These are phyloP conservation scores for Acropora tenuis DNA, from an alignment of 64 coral and sea anemone species.

Conservation along the genomic window DNA sequence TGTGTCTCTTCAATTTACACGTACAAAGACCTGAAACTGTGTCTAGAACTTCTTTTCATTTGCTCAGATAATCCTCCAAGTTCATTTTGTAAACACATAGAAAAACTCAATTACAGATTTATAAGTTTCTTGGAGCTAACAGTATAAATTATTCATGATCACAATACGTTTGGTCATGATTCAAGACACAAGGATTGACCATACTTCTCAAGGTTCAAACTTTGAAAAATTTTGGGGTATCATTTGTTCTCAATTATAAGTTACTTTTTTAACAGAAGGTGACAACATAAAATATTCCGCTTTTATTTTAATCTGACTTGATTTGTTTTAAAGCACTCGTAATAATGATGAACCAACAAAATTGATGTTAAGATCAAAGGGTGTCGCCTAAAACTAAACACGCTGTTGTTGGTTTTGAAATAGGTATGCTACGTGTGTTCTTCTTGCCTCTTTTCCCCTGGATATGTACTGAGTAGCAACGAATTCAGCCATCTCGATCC, in stretches of 20 bases:
- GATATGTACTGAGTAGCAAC: slow-evolving; percentile 14
- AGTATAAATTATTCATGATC: neutral
- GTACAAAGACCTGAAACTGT: neutral
- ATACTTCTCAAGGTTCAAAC: neutral
- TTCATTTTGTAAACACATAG: neutral
- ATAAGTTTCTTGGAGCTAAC: neutral
- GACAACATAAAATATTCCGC: neutral
- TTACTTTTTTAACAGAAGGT: too few species aligned
- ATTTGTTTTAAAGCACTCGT: slow-evolving; percentile 4
- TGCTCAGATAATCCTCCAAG: slow-evolving; percentile 2
- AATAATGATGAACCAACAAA: neutral
- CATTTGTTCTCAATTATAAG: too few species aligned
- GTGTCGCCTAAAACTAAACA: slow-evolving; percentile 1
- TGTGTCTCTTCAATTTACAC: neutral
- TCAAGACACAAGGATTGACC: neutral
- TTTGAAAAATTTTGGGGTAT: too few species aligned
- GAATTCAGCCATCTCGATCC: neutral
- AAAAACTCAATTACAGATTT: slow-evolving; percentile 3
- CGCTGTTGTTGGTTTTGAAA: slow-evolving; percentile 19
- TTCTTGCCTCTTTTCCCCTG: neutral
- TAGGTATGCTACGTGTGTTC: neutral
- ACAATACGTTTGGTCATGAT: neutral
- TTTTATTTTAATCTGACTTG: neutral
- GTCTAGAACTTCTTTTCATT: neutral
- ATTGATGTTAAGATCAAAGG: neutral